phyloP scores from a whole-genome alignment of 2,888 invertebrate genomes.

The Ornithoptera alexandrae region DNA sequence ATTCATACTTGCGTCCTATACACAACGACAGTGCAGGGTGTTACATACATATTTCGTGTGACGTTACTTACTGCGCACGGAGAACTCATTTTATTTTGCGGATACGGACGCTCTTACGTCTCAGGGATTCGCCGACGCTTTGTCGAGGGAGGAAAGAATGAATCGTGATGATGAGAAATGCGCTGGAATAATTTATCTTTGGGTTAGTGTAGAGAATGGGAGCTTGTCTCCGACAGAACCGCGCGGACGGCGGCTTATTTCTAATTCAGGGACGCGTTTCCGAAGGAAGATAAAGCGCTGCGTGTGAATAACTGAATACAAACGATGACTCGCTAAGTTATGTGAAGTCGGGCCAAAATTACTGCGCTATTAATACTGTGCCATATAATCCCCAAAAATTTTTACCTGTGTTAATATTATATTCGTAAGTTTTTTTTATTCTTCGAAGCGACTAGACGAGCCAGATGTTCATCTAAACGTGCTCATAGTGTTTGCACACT shows the following conservation, averaged over 20 bases:
- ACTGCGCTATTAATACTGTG: conserved; percentile 35
- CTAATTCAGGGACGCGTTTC: conserved; percentile 66
- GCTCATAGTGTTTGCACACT: too few relatives aligned
- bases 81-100: conserved; percentile 65
- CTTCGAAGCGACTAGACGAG: too few relatives aligned
- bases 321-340: conserved; percentile 55
- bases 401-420: conserved; percentile 27
- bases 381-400: conserved; percentile 36
- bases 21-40: conserved; percentile 43
- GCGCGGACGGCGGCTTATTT: conserved; percentile 63
- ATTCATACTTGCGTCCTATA: conserved; percentile 63
- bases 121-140: conserved; percentile 66
- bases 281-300: conserved; percentile 58
- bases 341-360: conserved; percentile 44
- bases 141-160: conserved; percentile 68
- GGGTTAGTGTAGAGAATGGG: conserved; percentile 64
- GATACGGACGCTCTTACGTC: conserved; percentile 68
- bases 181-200: conserved; percentile 73
- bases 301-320: conserved; percentile 66
- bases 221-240: conserved; percentile 58
- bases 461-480: too few relatives aligned
- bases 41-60: conserved; percentile 45
- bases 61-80: conserved; percentile 54
- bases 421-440: background rate
- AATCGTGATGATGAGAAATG: conserved; percentile 72